phyloP scores from a whole-genome alignment of 2,888 invertebrate species.

The Metalampra italica region DNA sequence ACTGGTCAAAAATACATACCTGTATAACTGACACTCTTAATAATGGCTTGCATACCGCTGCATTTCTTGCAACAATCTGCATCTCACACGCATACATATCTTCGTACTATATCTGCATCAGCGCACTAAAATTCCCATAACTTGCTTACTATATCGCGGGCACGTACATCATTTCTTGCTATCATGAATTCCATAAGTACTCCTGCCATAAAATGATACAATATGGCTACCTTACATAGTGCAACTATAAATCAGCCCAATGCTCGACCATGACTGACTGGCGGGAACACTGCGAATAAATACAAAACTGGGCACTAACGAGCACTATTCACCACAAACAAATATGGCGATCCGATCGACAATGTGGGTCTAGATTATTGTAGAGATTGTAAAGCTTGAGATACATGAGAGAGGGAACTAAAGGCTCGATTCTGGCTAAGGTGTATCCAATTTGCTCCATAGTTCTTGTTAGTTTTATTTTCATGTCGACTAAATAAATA shows the following conservation, averaged over 20 bases:
- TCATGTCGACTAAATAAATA: too few species aligned
- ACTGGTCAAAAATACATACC: too few species aligned
- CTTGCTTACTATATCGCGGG: constrained; percentile 6
- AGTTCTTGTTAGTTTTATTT: too few species aligned
- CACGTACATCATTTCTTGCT: constrained; percentile 9
- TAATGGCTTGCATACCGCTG: too few species aligned
- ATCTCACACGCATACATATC: too few species aligned
- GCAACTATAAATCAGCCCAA: constrained; percentile 43
- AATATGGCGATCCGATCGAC: constrained; percentile 25
- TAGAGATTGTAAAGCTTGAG: neutral
- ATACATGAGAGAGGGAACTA: neutral
- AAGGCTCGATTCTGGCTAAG: too few species aligned
- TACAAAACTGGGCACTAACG: constrained; percentile 63
- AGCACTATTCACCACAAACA: constrained; percentile 58
- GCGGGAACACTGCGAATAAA: constrained; percentile 38
- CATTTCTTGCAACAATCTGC: too few species aligned
- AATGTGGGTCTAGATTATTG: constrained; percentile 20
- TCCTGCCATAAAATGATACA: constrained; percentile 19
- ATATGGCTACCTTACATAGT: constrained; percentile 9
- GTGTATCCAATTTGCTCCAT: too few species aligned
- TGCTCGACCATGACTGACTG: constrained; percentile 62
- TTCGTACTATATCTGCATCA: too few species aligned
- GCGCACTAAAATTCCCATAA: neutral
- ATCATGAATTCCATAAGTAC: neutral
- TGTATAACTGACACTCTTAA: too few species aligned